Conservation (phyloP, 1,140 invertebrate species). For the Microplitis demolitor region DNA sequence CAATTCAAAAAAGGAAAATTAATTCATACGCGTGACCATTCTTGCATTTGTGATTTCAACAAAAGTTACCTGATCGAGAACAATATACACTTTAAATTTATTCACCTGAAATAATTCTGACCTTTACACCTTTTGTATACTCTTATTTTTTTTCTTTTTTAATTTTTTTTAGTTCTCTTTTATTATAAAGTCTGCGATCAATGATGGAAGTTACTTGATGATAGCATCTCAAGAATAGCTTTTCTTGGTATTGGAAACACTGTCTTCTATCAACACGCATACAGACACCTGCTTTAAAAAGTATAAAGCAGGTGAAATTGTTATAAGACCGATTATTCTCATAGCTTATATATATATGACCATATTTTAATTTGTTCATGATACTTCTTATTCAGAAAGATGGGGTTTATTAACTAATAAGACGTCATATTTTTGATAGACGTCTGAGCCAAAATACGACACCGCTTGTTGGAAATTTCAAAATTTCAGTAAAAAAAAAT, state of each 20-base stretch:
- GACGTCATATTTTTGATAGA: too few species aligned
- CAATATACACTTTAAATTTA: too few species aligned
- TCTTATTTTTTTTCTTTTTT: neutral
- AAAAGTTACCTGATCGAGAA: too few species aligned
- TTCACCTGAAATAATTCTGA: too few species aligned
- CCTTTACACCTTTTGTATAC: neutral
- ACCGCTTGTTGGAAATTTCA: too few species aligned
- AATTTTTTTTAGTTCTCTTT: neutral
- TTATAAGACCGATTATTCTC: constrained; percentile 10
- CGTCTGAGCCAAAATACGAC: too few species aligned
- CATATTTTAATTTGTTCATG: too few species aligned
- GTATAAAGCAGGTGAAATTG: neutral
- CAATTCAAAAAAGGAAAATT: neutral
- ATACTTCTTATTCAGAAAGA: too few species aligned
- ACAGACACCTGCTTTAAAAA: constrained; percentile 12
- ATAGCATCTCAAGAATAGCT: constrained; percentile 19
- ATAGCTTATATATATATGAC: neutral
- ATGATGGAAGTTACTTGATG: constrained; percentile 1
- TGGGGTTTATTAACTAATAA: too few species aligned
- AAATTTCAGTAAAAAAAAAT: too few species aligned
- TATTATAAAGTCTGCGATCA: neutral
- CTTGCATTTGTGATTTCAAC: neutral
- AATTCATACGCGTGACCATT: neutral
- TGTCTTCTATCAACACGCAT: neutral
- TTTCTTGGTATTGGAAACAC: constrained; percentile 13